Evolutionary conservation across 2,888 invertebrate genomes (phyloP), one percentile per base, ranked within the genome.

Genomic region (Phaedon cochleariae): DNA sequence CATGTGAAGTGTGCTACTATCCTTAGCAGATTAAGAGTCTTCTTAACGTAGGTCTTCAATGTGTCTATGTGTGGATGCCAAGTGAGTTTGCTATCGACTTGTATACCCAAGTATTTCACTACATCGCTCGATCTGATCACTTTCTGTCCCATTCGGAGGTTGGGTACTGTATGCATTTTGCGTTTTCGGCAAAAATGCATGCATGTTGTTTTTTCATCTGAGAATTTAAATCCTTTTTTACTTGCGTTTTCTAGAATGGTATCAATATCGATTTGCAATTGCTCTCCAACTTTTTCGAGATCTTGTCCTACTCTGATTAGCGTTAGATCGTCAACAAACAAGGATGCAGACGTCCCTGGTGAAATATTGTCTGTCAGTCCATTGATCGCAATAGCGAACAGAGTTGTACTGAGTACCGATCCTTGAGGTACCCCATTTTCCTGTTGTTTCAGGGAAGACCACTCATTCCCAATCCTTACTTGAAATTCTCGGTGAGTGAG

Each of bases 381-480:
- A 21, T 72, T 70, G 0, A 70, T 59, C 15, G 67, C 69, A 22
- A 70, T 63, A 1, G 59, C 52, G 31, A 71, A 71, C 0, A 71
- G 54, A 1, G 63, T 61, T 0, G 55, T 58, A 29, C 67, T 67
- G 0, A 73, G 55, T 5, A 59, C 62, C 6, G 63, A 72, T 0
- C 72, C 67, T 58, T 72, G 69, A 6, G 70, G 67, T 6, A 69
- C 49, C 9, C 69, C 67, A 59, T 70, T 70, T 54, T 64, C 66
- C 9, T 67, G 45, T 17, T 10, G 3, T 52, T 29, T 34, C 37
- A n/a, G 15, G 12, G 9, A 7, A 12, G 34, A 34, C 10, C 2
- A 2, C 2, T 2, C 10, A 12, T 4, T 2, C 6, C 34, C 60
- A n/a, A 67, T 12, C 29, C 53, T 21, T 0, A 60, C 52, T 37